Percentiles rank a stretch among this genome's conserved stretches.
Evolutionary conservation across 1,140 invertebrate species (phyloP).

Genomic region (Monochamus saltuarius): DNA sequence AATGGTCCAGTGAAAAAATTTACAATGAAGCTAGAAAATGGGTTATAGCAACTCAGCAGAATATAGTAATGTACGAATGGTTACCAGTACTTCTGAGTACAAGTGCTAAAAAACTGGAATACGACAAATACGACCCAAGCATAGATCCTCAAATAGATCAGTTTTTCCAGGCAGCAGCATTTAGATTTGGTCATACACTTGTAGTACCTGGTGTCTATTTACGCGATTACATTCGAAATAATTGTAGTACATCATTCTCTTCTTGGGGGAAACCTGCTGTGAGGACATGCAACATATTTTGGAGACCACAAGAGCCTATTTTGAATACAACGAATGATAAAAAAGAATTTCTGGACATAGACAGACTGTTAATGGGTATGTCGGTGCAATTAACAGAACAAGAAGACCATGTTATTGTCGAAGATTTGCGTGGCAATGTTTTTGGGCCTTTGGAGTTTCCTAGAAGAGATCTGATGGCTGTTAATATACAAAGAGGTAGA

Average conservation of each 20-base stretch:
- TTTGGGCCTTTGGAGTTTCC: constrained; percentile 73
- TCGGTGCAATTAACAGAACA: constrained; percentile 63
- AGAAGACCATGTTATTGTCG: constrained; percentile 67
- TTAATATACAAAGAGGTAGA: constrained; percentile 68
- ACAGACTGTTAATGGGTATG: constrained; percentile 63
- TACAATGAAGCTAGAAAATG: constrained; percentile 64
- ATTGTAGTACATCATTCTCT: constrained; percentile 39
- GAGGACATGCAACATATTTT: constrained; percentile 68
- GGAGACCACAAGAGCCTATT: constrained; percentile 57
- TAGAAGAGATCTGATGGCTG: constrained; percentile 64
- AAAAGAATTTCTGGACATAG: constrained; percentile 52
- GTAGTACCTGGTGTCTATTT: constrained; percentile 58
- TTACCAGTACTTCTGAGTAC: constrained; percentile 44
- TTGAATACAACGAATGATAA: constrained; percentile 24
- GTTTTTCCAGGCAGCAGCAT: constrained; percentile 69
- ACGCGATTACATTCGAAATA: constrained; percentile 47
- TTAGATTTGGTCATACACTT: constrained; percentile 68
- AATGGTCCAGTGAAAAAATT: constrained; percentile 52
- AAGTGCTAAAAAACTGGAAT: constrained; percentile 43
- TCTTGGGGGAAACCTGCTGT: constrained; percentile 49
- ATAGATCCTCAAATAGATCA: constrained; percentile 69
- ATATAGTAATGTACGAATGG: constrained; percentile 59
- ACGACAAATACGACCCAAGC: constrained; percentile 61
- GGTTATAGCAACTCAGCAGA: constrained; percentile 60
- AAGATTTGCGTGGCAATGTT: constrained; percentile 64